phyloP scores from a whole-genome alignment of 2,113 vertebrate genomes.

The Tenebrosternarchus preto region DNA sequence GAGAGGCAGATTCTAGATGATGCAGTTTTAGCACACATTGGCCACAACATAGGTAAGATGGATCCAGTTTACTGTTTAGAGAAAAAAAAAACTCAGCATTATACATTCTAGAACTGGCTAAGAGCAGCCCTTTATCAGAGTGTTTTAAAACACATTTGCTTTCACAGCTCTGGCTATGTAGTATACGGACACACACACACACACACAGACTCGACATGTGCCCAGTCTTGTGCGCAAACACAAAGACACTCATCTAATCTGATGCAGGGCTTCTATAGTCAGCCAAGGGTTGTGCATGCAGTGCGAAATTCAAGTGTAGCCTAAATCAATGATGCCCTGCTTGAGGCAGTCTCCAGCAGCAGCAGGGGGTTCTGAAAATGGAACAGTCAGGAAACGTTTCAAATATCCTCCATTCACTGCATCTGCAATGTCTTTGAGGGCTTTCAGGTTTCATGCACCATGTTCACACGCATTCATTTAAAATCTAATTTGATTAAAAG shows the following conservation, averaged over 20 bases:
- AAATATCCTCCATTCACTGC: background rate
- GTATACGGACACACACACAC: too few relatives aligned
- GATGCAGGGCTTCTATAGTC: background rate
- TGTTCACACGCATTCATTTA: background rate
- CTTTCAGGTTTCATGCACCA: background rate
- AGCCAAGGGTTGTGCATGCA: background rate
- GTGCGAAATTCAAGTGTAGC: conserved; percentile 12
- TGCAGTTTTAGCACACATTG: too few relatives aligned
- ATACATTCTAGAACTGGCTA: too few relatives aligned
- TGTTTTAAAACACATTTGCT: too few relatives aligned
- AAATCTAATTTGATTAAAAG: conserved; percentile 7
- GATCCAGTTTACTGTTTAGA: too few relatives aligned
- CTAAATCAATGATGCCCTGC: conserved; percentile 23
- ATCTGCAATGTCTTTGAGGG: background rate
- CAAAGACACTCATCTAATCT: background rate
- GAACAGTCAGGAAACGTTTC: background rate
- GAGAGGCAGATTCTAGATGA: too few relatives aligned
- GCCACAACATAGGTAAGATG: too few relatives aligned
- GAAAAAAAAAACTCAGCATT: too few relatives aligned
- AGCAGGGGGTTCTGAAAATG: background rate
- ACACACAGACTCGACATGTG: too few relatives aligned
- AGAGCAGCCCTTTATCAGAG: too few relatives aligned
- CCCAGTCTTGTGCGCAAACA: background rate
- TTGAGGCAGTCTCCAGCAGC: background rate
- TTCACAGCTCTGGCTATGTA: too few relatives aligned